These are phyloP conservation scores for Thymelicus sylvestris DNA, from an alignment of 2,888 invertebrate species.

Conservation along the genomic window DNA sequence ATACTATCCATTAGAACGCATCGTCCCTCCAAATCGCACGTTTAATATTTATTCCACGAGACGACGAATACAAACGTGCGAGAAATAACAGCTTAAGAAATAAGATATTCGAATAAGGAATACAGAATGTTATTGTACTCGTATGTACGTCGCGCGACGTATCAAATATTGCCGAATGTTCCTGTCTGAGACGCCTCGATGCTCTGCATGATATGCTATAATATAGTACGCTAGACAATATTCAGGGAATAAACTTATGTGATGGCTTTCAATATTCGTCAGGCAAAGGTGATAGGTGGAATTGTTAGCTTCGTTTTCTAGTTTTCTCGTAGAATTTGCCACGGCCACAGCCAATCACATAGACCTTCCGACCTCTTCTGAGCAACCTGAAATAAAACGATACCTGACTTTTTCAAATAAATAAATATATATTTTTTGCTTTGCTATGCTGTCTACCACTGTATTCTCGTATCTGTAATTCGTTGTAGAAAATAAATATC, in stretches of 20 bases:
- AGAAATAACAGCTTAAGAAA: constrained; percentile 37
- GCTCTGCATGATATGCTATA: constrained; percentile 13
- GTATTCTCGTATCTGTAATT: no score
- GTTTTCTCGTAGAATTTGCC: neutral
- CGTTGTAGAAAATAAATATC: no score
- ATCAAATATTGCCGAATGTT: constrained; percentile 37
- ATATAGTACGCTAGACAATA: constrained; percentile 25
- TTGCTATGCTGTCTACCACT: no score
- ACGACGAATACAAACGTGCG: constrained; percentile 33
- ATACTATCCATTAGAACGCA: constrained; percentile 33
- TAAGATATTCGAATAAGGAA: constrained; percentile 35
- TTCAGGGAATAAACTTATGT: constrained; percentile 13
- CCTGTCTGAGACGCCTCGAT: constrained; percentile 20
- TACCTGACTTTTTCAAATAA: no score
- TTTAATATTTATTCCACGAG: constrained; percentile 35
- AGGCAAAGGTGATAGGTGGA: neutral
- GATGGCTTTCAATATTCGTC: neutral
- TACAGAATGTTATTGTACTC: constrained; percentile 34
- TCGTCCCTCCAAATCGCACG: constrained; percentile 24
- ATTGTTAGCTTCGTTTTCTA: neutral
- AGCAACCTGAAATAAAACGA: no score
- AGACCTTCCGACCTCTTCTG: no score
- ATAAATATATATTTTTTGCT: no score
- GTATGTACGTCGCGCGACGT: constrained; percentile 25
- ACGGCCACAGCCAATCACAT: no score